Evolutionary conservation across 2,888 invertebrate species (phyloP), one percentile per base, ranked within the genome.

Genomic region (Andricus curvator): DNA sequence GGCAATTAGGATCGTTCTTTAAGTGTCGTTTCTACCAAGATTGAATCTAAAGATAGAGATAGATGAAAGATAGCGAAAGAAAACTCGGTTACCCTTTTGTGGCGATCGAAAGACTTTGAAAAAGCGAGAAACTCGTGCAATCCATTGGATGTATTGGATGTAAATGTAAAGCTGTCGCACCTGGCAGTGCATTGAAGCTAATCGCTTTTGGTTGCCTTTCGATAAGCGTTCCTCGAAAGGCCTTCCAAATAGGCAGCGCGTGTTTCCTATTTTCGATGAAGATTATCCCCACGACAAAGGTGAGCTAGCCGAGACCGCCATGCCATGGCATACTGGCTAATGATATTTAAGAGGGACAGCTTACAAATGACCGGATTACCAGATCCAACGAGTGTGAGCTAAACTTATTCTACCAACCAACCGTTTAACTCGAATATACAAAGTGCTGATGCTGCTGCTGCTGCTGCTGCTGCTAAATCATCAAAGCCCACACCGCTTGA

Each of bases 341-440:
- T 89, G 88, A 89, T 88, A 89, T 90, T 91, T 91, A 89, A 90
- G 88, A 86, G 85, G 88, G 84, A 88, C 88, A 88, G 85, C 87
- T 89, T 88, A 89, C 87, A 89, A 90, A 91, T 90, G 87, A 85
- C 86, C 86, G 88, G 91, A 91, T 91, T 91, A 91, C 84, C 80
- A 81, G 87, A 88, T 88, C 84, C 86, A 74, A 80, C 86, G 83
- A 85, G 85, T 85, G 81, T 84, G 79, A 51, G 51, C 51, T 41
- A 51, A 37, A 79, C 62, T 62, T 62, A 4, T 25, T 37, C 37
- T 37, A 8, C 37, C 37, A 37, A 25, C 62, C 62, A 62, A 62
- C 70, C 79, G 64, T 76, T 48, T 64, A 60, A 64, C 74, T 76
- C 65, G 67, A 64, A 66, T 76, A 25, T 41, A 60, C 80, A 37